Base-by-base conservation (phyloP, 2,113 vertebrate species). In the Ursus arctos region DNA sequence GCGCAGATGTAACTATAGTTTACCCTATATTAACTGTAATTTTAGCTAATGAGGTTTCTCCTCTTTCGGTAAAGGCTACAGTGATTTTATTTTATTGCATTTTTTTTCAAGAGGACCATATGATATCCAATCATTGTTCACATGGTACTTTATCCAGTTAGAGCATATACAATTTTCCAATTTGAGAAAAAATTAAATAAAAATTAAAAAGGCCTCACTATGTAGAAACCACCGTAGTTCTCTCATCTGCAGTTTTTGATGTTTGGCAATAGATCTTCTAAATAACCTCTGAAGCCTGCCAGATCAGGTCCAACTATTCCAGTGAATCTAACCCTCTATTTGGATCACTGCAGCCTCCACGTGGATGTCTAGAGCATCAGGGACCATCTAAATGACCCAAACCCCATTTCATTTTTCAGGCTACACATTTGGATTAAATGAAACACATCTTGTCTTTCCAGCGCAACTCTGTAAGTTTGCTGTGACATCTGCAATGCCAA, bases 1-100 rank as follows among this genome's bases (percentile, higher is more conserved):
- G 82, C 61, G 84, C 85, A 97, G 84, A 96, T 97, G 88, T 93
- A 97, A 84, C 49, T 95, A 53, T 33, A 88, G 94, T 93, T 96
- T 97, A 65, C 13, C 28, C n/a, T 74, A 31, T 67, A 79, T 69
- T 96, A 93, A 97, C 28, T 93, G 85, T 91, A 95, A 83, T 96
- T 96, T 97, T 93, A 94, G 69, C 24, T 97, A 96, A 28, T n/a
- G 74, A 82, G 82, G 40, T 61, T 97, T 97, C 77, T 96, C 61
- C 74, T 81, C 72, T 92, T 69, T 19, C 59, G 33, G 61, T 18
- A 93, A 95, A 91, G n/a, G 7, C 36, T 80, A 19, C 33, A n/a
- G 76, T 36, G 33, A 69, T n/a, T 93, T 77, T 0, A 77, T 59
- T 83, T 90, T 33, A 65, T 81, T 31, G 36, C 36, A 36, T 65